A percentile compares a stretch with the other conserved stretches of the same genome.
Conservation (phyloP, 2,797 vertebrate genomes). For the Eulemur rubriventer region DNA sequence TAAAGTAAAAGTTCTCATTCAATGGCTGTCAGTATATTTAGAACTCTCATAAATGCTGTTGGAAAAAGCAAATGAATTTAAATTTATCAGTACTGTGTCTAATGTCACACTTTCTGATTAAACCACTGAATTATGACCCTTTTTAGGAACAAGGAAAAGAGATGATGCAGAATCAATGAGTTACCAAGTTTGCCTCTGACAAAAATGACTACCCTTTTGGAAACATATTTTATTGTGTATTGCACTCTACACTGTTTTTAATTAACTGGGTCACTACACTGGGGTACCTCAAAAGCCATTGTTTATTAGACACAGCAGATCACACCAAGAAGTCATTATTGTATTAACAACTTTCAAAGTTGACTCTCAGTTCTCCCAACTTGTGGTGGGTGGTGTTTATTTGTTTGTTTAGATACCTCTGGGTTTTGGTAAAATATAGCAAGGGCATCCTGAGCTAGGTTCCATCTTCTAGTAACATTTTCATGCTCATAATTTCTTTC, state of each 20-base stretch:
- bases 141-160: constrained; percentile 30
- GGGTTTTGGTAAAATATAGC: background rate
- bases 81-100: background rate
- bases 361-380: background rate
- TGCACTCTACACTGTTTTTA: background rate
- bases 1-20: constrained; percentile 13
- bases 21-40: constrained; percentile 3
- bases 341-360: background rate
- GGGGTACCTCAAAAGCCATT: background rate
- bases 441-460: background rate
- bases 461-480: background rate
- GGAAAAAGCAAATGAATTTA: constrained; percentile 9
- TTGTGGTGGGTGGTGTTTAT: background rate
- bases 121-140: background rate
- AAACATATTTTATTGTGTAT: background rate
- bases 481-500: background rate
- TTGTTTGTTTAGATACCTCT: background rate
- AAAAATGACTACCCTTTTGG: background rate
- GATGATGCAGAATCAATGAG: background rate
- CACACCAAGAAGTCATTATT: background rate
- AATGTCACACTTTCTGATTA: constrained; percentile 15
- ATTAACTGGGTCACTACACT: background rate
- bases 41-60: constrained; percentile 21
- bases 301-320: background rate
- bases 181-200: background rate